Base-by-base conservation (phyloP, 2,888 invertebrate species). In the Podotricha telesiphe region DNA sequence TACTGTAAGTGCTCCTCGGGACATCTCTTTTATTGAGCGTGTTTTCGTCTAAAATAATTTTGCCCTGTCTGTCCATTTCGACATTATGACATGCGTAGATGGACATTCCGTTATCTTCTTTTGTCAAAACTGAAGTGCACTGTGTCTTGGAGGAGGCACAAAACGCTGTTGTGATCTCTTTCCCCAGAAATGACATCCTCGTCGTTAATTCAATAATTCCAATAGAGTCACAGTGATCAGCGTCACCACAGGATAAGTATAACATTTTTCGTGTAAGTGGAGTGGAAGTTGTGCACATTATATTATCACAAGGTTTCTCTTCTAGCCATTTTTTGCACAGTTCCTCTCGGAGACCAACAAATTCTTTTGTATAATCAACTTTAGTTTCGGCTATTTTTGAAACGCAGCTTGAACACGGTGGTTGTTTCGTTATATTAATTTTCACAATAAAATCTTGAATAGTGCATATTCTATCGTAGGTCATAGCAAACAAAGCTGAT, bases 1-100 rank as follows among this genome's bases (percentile, higher is more conserved):
- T 68, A 19, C 77, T 73, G 47, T 75, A 67, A 7, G 72, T 37
- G 67, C 75, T 76, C 62, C 73, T 81, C 1, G 75, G 77, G 19
- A 76, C 62, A 55, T 75, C 68, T 75, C 82, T 86, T 68, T 82
- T 87, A 13, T 79, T 75, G 19, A 90, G 75, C 53, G 83, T 81
- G 53, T 85, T 86, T 81, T 93, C 92, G 67, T 93, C 91, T 67
- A 93, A 78, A 47, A 91, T 77, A 72, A 93, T 86, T 82, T 90
- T 91, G 1, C 91, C 92, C 63, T 87, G 85, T 28, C 87, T 86
- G 71, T 93, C 90, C 91, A 93, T 89, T 81, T 93, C 92, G 1
- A 93, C 92, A 71, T 87, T 88, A 65, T 92, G 92, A 73, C 91
- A 90, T 2, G 91, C 87, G 73, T 89, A 93, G 85, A 93, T 86